These are phyloP conservation scores for Cydia splendana DNA, from an alignment of 1,140 invertebrate species.

Conservation along the genomic window DNA sequence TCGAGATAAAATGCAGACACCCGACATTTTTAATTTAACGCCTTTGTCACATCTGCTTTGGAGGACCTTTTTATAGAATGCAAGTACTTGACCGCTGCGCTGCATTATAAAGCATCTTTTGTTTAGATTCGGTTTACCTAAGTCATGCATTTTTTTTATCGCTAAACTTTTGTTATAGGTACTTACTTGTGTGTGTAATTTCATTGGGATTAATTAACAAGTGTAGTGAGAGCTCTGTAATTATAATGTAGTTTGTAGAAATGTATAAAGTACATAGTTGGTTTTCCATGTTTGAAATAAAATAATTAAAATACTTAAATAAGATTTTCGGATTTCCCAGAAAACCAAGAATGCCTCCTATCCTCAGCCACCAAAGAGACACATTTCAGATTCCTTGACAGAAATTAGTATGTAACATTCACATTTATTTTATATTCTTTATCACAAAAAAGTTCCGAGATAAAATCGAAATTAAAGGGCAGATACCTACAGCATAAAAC, in stretches of 20 bases:
- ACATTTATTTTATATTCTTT: slow-evolving; percentile 6
- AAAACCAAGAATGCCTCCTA: background rate
- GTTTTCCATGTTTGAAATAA: background rate
- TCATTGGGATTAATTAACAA: too few relatives aligned
- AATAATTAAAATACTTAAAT: background rate
- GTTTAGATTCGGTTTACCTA: too few relatives aligned
- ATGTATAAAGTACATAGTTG: background rate
- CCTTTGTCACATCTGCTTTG: slow-evolving; percentile 5
- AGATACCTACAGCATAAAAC: slow-evolving; percentile 8
- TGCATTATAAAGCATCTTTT: too few relatives aligned
- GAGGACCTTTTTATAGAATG: background rate
- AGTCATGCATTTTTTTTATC: too few relatives aligned
- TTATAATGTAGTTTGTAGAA: too few relatives aligned
- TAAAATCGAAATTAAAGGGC: slow-evolving; percentile 10
- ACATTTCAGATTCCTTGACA: slow-evolving; percentile 1
- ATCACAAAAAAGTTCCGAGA: background rate
- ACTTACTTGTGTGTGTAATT: too few relatives aligned
- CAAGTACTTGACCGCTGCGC: background rate
- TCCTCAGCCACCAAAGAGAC: background rate
- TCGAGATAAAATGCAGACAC: background rate
- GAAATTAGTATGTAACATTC: background rate
- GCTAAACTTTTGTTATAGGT: too few relatives aligned
- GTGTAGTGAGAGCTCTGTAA: too few relatives aligned
- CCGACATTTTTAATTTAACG: background rate
- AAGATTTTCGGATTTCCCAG: background rate